Conservation (phyloP, 2,888 invertebrate genomes). For the Lepetodrilus schrolli region DNA sequence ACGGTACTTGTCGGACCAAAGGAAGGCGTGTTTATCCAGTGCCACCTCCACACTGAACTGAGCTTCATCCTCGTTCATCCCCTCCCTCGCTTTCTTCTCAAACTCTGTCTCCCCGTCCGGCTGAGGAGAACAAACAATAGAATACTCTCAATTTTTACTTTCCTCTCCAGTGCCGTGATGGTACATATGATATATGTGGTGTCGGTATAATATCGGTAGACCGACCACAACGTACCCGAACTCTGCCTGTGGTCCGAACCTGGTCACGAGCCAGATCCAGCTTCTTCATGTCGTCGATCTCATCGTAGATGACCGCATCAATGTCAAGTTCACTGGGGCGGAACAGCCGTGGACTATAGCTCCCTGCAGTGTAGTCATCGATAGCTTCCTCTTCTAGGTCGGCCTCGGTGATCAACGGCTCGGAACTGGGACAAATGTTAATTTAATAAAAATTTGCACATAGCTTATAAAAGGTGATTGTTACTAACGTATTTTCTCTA, state of each 20-base stretch:
- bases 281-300: conserved; percentile 85
- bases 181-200: background rate
- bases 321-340: conserved; percentile 81
- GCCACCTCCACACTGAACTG: conserved; percentile 91
- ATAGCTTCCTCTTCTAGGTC: conserved; percentile 78
- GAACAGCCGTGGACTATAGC: conserved; percentile 88
- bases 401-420: conserved; percentile 76
- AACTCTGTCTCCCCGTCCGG: conserved; percentile 82
- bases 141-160: no score
- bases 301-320: conserved; percentile 85
- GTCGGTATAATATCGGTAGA: background rate
- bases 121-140: conserved; percentile 46
- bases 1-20: conserved; percentile 98
- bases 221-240: conserved; percentile 75
- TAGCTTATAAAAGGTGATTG: no score
- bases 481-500: no score
- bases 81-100: conserved; percentile 87
- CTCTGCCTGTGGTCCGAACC: conserved; percentile 77
- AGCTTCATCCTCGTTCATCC: conserved; percentile 85
- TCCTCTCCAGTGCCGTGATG: background rate
- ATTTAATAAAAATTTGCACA: no score
- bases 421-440: conserved; percentile 28
- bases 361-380: conserved; percentile 85
- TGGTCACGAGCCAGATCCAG: conserved; percentile 84
- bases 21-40: conserved; percentile 88